Evolutionary conservation across 64 coral and sea anemone species (phyloP).

Genomic region (Exaiptasia diaphana): DNA sequence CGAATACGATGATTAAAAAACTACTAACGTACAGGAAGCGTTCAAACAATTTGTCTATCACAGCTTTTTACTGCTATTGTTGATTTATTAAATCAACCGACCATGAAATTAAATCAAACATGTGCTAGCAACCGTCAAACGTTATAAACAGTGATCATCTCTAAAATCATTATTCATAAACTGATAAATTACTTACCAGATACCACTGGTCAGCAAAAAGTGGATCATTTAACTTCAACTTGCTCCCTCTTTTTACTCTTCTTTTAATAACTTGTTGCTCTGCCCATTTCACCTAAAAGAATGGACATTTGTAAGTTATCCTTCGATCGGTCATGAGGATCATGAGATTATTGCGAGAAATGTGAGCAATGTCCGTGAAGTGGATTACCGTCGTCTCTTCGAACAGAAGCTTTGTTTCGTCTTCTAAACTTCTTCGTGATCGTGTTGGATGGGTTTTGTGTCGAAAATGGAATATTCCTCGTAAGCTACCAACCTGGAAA

Average conservation of each 20-base stretch:
- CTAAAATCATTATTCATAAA: too few species aligned
- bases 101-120: too few species aligned
- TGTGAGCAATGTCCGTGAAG: background rate
- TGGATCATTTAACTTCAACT: conserved; percentile 45
- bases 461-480: conserved; percentile 81
- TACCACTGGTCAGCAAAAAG: conserved; percentile 82
- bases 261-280: conserved; percentile 90
- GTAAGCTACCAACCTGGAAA: conserved; percentile 82
- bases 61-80: too few species aligned
- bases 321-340: too few species aligned
- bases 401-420: conserved; percentile 41
- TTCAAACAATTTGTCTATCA: too few species aligned
- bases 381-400: conserved; percentile 57
- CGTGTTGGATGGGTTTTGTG: conserved; percentile 72
- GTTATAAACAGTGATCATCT: too few species aligned
- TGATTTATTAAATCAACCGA: too few species aligned
- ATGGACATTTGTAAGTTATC: too few species aligned
- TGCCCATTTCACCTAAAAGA: conserved; percentile 85
- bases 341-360: background rate
- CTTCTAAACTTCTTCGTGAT: conserved; percentile 59
- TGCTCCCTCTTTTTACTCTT: conserved; percentile 71
- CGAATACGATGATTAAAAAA: too few species aligned
- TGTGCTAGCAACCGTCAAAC: too few species aligned
- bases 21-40: too few species aligned
- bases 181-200: conserved; percentile 68